Base-by-base conservation (phyloP, 2,888 invertebrate genomes). In the Halictus quadricinctus region DNA sequence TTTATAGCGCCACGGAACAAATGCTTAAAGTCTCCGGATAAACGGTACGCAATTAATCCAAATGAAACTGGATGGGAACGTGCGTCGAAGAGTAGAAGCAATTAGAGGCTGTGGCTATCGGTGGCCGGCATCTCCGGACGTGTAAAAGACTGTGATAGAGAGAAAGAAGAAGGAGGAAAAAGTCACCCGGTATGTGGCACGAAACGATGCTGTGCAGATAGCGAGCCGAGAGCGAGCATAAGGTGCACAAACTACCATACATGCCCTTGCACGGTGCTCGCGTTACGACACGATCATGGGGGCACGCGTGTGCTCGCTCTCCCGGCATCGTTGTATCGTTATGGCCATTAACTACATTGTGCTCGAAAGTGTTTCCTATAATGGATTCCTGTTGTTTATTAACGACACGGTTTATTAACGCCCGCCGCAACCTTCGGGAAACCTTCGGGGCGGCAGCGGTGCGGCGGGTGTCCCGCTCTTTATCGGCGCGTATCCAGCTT, bases 301-400 rank as follows among this genome's bases (percentile, higher is more conserved):
- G 69, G 50, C 66, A 50, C 70, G 79, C 72, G 70, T 80, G 79
- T 76, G 60, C 60, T 60, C 15, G 60, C 60, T 25, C 60, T 25
- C 60, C 69, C 41, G 75, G 70, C 72, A 82, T 84, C 84, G 87
- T 83, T 69, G 58, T 81, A 81, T 88, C 89, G 85, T 88, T 85
- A 87, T 80, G 78, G 77, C 83, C 87, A 91, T 89, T 92, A 88
- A 86, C 84, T 87, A 87, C 87, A 91, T 90, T 89, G 85, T 89
- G 84, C 81, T 85, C 83, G 69, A 82, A 89, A 87, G 88, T 90
- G 89, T 90, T 86, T 83, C 80, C 87, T 83, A 86, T 89, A 91
- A 91, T 91, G 85, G 87, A 88, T 88, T 88, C 88, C 85, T 84
- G 87, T 88, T 88, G 89, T 87, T 91, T 88, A 90, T 90, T 87